phyloP scores from a whole-genome alignment of 2,888 invertebrate species.

The Cerastoderma edule region DNA sequence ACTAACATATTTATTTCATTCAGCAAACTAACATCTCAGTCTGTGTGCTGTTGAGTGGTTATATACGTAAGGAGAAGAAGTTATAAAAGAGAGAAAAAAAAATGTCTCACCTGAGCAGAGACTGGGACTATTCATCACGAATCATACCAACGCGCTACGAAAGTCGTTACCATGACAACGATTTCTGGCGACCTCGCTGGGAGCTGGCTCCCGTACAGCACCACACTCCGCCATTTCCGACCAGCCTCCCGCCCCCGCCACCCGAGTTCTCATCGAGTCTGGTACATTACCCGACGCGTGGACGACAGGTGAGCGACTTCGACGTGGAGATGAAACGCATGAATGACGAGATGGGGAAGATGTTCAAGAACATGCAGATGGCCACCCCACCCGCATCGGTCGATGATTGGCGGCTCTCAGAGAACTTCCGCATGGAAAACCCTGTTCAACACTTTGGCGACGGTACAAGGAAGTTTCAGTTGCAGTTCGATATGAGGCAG shows the following conservation, averaged over 20 bases:
- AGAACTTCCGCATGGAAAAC: constrained; percentile 68
- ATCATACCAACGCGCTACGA: constrained; percentile 51
- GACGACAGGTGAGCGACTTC: constrained; percentile 41
- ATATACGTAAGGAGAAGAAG: too few relatives aligned
- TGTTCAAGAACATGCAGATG: constrained; percentile 58
- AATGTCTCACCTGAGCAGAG: constrained; percentile 4
- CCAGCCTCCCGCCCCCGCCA: constrained; percentile 26
- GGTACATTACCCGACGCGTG: constrained; percentile 47
- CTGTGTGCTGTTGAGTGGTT: too few relatives aligned
- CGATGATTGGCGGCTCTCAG: constrained; percentile 66
- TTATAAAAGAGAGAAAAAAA: too few relatives aligned
- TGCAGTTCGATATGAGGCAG: constrained; percentile 98
- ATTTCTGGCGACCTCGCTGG: constrained; percentile 55
- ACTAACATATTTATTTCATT: too few relatives aligned
- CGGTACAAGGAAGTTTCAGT: constrained; percentile 93
- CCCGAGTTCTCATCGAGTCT: constrained; percentile 36
- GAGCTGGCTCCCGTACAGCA: constrained; percentile 36
- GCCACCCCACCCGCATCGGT: constrained; percentile 44
- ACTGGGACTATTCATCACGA: constrained; percentile 41
- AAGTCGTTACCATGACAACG: constrained; percentile 40
- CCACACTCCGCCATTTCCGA: constrained; percentile 39
- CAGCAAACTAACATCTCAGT: too few relatives aligned
- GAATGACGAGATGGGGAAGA: constrained; percentile 59
- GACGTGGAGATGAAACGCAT: constrained; percentile 56
- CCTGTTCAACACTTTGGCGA: constrained; percentile 84